Evolutionary conservation across 2,113 vertebrate species (phyloP), one percentile per base, ranked within the genome.

Genomic region (Paradoxurus hermaphroditus): DNA sequence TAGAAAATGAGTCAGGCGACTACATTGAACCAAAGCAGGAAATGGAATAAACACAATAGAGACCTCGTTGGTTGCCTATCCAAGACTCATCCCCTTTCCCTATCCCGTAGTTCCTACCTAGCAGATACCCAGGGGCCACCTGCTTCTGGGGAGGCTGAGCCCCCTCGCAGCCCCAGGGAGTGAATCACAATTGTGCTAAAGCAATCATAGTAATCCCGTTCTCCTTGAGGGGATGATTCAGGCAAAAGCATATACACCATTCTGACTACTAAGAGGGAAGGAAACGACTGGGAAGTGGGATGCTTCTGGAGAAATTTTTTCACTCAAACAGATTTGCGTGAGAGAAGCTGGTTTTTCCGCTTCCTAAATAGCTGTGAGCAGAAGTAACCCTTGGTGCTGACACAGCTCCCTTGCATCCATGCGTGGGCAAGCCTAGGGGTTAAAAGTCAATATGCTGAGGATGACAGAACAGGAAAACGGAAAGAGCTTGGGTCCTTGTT

Each of bases 1-100:
- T 19, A 77, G 77, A 81, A 53, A 36, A 78, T 3, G 4, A 1
- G 16, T 9, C 49, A 65, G 39, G n/a, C 44, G 70, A 84, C 36
- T 49, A 59, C 46, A 89, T 27, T 67, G n/a, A 14, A 62, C 95
- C 49, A 93, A 77, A 87, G 34, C 62, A 94, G 39, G 25, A 96
- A 73, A n/a, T 7, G 31, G 18, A 89, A 87, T 73, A 75, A 90
- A 25, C 21, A 36, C 4, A 13, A 46, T 12, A 31, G 51, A 51
- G 14, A 19, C 15, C 23, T 16, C 27, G 46, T 51, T 51, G 6
- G 34, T 82, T 44, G 4, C 53, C 12, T 68, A 14, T 25, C n/a
- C 7, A 86, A 90, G 36, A 68, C 34, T 83, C 49, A 44, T 31
- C 9, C 67, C 3, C 16, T 88, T 29, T 77, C 56, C 29, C 3